Percentiles rank a stretch among this genome's conserved stretches.
Evolutionary conservation across 23 tunicate genomes (phyloP).

Genomic region (Aplidium turbinatum): DNA sequence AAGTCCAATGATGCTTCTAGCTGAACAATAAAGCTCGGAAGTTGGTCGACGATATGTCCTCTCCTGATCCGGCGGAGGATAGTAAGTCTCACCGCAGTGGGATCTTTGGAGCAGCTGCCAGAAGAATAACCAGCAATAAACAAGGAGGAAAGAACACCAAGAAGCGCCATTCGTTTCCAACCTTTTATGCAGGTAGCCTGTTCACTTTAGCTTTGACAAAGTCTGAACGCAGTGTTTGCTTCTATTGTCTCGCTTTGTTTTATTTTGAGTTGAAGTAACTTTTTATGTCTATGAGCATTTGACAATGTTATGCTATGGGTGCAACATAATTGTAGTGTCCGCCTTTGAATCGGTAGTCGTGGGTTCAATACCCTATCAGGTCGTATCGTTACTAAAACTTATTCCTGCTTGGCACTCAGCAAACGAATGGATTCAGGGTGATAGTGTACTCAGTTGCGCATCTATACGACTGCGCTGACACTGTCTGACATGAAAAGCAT

Average conservation of each 20-base stretch:
- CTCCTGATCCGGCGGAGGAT: neutral
- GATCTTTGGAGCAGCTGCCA: slow-evolving; percentile 43
- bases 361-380: too few relatives aligned
- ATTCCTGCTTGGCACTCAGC: too few relatives aligned
- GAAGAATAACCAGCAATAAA: slow-evolving; percentile 37
- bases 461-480: too few relatives aligned
- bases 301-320: neutral
- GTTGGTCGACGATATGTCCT: slow-evolving; percentile 29
- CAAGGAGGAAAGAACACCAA: slow-evolving; percentile 50
- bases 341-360: too few relatives aligned
- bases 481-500: too few relatives aligned
- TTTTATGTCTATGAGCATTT: neutral
- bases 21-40: slow-evolving; percentile 40
- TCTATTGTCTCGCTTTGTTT: too few relatives aligned
- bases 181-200: slow-evolving; percentile 41
- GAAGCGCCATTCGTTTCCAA: slow-evolving; percentile 71
- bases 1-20: slow-evolving; percentile 8
- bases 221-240: too few relatives aligned
- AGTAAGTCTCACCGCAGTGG: neutral
- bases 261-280: neutral
- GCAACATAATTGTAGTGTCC: too few relatives aligned
- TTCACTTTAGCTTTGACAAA: too few relatives aligned
- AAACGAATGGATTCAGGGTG: too few relatives aligned
- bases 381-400: too few relatives aligned
- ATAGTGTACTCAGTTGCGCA: too few relatives aligned